phyloP scores from a whole-genome alignment of 2,888 invertebrate species.

The Hydrotaea cyrtoneurina region DNA sequence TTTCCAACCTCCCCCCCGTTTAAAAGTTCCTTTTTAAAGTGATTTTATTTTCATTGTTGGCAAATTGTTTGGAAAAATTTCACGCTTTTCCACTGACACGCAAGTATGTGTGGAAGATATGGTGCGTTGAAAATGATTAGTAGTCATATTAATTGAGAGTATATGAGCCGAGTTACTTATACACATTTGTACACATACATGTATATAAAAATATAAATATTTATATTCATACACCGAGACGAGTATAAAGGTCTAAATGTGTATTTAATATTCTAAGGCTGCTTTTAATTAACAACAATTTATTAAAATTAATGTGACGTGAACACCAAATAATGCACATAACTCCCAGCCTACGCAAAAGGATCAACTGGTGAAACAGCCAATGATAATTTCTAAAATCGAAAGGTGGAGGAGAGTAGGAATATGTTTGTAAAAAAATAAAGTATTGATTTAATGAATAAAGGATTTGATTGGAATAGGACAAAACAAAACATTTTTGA shows the following conservation, averaged over 20 bases:
- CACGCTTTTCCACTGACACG: neutral
- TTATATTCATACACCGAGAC: neutral
- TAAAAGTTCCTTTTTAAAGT: neutral
- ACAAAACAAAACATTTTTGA: neutral
- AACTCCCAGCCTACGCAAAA: neutral
- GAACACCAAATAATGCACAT: slow-evolving; percentile 6
- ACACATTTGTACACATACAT: neutral
- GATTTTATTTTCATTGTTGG: slow-evolving; percentile 13
- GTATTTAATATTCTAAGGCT: slow-evolving; percentile 45
- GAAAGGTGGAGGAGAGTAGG: neutral
- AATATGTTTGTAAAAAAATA: neutral
- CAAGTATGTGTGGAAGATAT: neutral
- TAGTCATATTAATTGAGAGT: slow-evolving; percentile 53
- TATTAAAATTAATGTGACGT: slow-evolving; percentile 46
- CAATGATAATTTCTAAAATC: slow-evolving; percentile 7
- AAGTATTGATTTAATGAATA: neutral
- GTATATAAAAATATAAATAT: neutral
- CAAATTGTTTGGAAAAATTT: slow-evolving; percentile 51
- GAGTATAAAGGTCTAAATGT: neutral
- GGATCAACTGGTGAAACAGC: neutral
- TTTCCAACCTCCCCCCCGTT: neutral
- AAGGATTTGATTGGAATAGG: too few species aligned
- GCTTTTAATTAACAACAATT: slow-evolving; percentile 46
- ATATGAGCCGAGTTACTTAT: slow-evolving; percentile 39
- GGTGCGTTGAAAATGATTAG: slow-evolving; percentile 43